Conservation (phyloP, 2,888 invertebrate genomes). For the Lamellibrachia satsuma region DNA sequence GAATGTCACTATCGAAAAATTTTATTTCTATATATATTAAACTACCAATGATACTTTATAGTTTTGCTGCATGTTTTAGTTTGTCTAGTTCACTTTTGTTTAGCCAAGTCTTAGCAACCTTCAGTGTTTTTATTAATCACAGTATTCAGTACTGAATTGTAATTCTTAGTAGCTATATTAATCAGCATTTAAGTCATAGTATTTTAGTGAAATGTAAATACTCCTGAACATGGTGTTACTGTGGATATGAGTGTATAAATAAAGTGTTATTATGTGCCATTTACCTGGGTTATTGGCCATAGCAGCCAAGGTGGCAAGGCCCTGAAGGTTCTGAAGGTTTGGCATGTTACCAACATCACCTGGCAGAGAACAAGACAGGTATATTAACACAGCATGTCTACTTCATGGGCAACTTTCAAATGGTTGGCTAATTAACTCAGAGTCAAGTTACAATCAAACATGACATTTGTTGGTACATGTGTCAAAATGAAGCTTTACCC, state of each 20-base stretch:
- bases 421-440: neutral
- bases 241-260: too few species aligned
- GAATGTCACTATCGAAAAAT: too few species aligned
- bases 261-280: neutral
- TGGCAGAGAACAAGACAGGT: slow-evolving; percentile 40
- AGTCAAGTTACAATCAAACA: neutral
- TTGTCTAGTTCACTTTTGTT: too few species aligned
- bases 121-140: too few species aligned
- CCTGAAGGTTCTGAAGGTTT: slow-evolving; percentile 68
- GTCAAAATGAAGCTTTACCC: neutral
- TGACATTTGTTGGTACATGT: neutral
- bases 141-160: too few species aligned
- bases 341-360: slow-evolving; percentile 54
- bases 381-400: neutral
- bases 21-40: too few species aligned
- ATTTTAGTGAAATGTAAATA: neutral
- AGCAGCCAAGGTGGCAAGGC: slow-evolving; percentile 75
- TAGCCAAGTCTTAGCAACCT: too few species aligned
- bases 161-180: too few species aligned
- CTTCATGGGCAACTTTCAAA: neutral
- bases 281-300: slow-evolving; percentile 62
- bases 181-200: too few species aligned
- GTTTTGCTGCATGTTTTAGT: too few species aligned
- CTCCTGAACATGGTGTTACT: too few species aligned
- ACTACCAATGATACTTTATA: too few species aligned